Conservation (phyloP, 2,797 vertebrate genomes). For the Enteromius thamalakanensis region DNA sequence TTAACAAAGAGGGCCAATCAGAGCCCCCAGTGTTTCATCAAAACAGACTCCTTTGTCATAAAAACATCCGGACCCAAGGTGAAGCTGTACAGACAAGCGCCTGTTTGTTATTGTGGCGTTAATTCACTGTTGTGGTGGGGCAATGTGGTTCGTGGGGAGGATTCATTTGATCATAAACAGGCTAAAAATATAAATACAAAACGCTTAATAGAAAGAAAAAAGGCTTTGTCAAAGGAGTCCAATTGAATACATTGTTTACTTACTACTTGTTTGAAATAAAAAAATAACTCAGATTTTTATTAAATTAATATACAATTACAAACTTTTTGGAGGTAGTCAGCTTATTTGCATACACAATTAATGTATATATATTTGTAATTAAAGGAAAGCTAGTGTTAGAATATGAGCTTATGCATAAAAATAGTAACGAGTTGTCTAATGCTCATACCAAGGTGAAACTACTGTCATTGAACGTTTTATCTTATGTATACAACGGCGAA, state of each 20-base stretch:
- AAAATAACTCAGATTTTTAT: no score
- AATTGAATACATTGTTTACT: background rate
- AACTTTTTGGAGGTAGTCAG: background rate
- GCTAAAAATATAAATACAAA: background rate
- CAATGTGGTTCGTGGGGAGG: background rate
- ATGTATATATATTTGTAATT: background rate
- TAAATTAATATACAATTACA: background rate
- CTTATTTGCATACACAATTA: background rate
- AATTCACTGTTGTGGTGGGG: background rate
- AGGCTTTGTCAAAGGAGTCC: background rate
- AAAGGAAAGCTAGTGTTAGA: background rate
- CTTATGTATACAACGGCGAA: background rate
- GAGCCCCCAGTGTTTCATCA: constrained; percentile 38
- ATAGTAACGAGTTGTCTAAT: background rate
- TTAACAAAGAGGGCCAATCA: constrained; percentile 46
- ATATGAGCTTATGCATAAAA: background rate
- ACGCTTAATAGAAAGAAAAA: no score
- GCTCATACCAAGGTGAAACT: background rate
- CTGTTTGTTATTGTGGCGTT: constrained; percentile 20
- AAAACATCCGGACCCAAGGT: constrained; percentile 47
- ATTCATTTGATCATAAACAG: background rate
- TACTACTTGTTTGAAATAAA: background rate
- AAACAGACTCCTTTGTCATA: constrained; percentile 54
- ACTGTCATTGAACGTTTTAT: background rate
- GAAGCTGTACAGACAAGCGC: constrained; percentile 36